Conservation (phyloP, 2,888 invertebrate species). For the Hedychridium roseum region DNA sequence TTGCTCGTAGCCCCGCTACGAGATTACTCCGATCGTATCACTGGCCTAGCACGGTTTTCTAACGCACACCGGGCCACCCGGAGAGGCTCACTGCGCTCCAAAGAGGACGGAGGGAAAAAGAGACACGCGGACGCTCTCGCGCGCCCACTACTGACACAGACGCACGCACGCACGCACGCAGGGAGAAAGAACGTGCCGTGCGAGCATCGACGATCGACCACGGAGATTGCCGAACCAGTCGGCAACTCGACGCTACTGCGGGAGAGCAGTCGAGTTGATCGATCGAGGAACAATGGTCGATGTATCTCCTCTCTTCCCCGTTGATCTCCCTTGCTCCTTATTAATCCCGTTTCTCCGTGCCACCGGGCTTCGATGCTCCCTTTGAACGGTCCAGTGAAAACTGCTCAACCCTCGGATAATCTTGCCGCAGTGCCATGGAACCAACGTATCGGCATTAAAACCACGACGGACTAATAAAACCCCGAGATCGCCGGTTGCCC, state of each 20-base stretch:
- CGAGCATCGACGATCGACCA: conserved; percentile 30
- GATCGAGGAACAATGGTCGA: conserved; percentile 43
- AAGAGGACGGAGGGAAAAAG: too few species aligned
- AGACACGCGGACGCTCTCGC: conserved; percentile 15
- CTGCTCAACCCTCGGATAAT: not conserved
- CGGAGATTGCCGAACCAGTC: conserved; percentile 42
- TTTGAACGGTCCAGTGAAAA: conserved; percentile 6
- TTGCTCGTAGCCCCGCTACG: too few species aligned
- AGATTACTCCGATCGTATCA: not conserved
- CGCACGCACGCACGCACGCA: too few species aligned
- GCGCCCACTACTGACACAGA: conserved; percentile 19
- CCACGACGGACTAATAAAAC: too few species aligned
- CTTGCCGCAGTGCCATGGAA: too few species aligned
- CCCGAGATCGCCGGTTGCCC: too few species aligned
- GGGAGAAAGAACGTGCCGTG: conserved; percentile 15
- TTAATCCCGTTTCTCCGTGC: conserved; percentile 15
- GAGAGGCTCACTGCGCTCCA: conserved; percentile 19
- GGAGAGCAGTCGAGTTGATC: conserved; percentile 38
- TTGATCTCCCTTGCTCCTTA: conserved; percentile 17
- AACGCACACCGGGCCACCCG: not conserved
- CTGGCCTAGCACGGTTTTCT: not conserved
- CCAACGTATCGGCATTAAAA: too few species aligned
- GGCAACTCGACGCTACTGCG: conserved; percentile 28
- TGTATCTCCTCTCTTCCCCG: conserved; percentile 14
- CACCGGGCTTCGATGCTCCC: conserved; percentile 5